Base-by-base conservation (phyloP, 2,113 vertebrate species). In the Odocoileus hemionus region DNA sequence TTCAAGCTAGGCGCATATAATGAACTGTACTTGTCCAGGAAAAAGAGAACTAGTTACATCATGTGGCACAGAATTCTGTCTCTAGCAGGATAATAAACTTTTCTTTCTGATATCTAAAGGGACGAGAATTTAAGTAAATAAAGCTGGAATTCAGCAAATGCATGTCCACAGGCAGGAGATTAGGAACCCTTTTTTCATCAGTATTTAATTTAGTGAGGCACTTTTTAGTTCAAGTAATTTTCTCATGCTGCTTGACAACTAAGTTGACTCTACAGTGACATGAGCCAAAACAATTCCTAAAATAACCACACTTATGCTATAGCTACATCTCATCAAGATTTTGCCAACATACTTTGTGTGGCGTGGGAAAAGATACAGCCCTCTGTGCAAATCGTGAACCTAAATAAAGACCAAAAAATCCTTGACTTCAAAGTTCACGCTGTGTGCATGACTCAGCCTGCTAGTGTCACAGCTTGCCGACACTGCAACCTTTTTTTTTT, bases 151-250 rank as follows among this genome's bases (percentile, higher is more conserved):
- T 96, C 91, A 97, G 91, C 47, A 91, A 98, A 93, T 89, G 61
- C 36, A 43, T 57, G 17, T 96, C 79, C 70, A 89, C 85, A 87
- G 83, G 70, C 88, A 89, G 52, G 60, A 96, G 30, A 98, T 97
- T 96, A 93, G 91, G 78, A 43, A 8, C 23, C n/a, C 50, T 45
- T 96, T 94, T 45, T 92, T 86, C 52, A 97, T 91, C 89, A 84
- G 86, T 97, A 97, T 94, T 97, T 97, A 91, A 97, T 97, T 97
- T 95, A 93, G 86, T 91, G 89, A 91, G 70, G 93, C 83, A 80
- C 43, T 87, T 83, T 95, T 79, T 64, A 93, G 45, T 89, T 96
- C 96, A 87, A 96, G 70, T 91, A 93, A 97, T 61, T 91, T 96
- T 96, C 36, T 85, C 88, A 83, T 21, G 55, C 33, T 47, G 50